Evolutionary conservation across 2,113 vertebrate genomes (phyloP), one percentile per base, ranked within the genome.

Genomic region (Sorex araneus): DNA sequence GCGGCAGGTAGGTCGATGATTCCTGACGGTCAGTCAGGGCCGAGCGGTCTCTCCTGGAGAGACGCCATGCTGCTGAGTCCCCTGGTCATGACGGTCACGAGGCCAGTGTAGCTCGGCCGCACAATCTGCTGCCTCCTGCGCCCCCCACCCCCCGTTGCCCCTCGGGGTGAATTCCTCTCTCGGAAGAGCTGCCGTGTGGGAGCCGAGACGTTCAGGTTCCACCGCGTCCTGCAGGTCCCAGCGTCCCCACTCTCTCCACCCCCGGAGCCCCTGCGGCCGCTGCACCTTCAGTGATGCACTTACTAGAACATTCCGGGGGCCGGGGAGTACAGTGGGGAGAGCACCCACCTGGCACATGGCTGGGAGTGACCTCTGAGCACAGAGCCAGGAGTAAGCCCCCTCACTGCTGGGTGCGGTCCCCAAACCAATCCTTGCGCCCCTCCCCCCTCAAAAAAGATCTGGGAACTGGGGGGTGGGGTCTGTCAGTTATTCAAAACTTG

Each of bases 221-320:
- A 23, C 76, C 79, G 79, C 77, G 73, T 83, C 66, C 27, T 40
- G 88, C 27, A 0, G 12, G 79, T 86, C 36, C 92, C 63, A 74
- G n/a, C 77, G 78, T 66, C 87, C 23, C 28, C 70, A 86, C 45
- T 85, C 71, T 83, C n/a, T 79, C 82, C 84, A 50, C 75, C 54
- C 45, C 10, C 69, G 57, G 43, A 47, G n/a, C 64, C 45, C 11
- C 11, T 47, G 45, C 45, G 45, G 6, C 6, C 11, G 6, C 45
- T 47, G 45, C 45, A 47, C 45, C 45, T 7, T 47, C 45, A 47
- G 45, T 47, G 11, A n/a, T n/a, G n/a, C n/a, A n/a, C n/a, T n/a
- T n/a, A n/a, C n/a, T n/a, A n/a, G n/a, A n/a, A n/a, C n/a, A n/a
- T n/a, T 47, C 45, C 45, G 45, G 45, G 45, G 45, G 45, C 45